These are phyloP conservation scores for Stenodera caucasica DNA, from an alignment of 2,888 invertebrate genomes.

Conservation along the genomic window DNA sequence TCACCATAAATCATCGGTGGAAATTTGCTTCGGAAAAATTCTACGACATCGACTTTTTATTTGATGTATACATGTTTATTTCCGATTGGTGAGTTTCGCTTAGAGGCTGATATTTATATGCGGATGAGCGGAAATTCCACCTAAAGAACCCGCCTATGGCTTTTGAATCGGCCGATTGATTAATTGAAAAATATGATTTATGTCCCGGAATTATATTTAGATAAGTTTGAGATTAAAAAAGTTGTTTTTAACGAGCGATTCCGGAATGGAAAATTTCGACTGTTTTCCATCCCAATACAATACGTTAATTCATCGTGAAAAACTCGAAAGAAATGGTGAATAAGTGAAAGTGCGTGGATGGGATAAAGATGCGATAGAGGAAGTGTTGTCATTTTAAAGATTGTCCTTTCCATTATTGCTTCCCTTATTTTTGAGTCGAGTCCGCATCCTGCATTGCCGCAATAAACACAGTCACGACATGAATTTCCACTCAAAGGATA, in stretches of 20 bases:
- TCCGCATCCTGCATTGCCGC: not conserved
- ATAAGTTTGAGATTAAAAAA: no score
- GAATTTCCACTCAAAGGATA: slow-evolving; percentile 23
- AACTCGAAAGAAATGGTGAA: not conserved
- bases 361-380: not conserved
- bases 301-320: no score
- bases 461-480: slow-evolving; percentile 19
- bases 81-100: not conserved
- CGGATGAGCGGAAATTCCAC: no score
- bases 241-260: no score
- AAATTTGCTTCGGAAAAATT: slow-evolving; percentile 20
- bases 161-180: no score
- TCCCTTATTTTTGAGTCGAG: not conserved
- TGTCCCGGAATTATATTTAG: no score
- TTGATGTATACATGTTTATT: not conserved
- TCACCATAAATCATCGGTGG: slow-evolving; percentile 16
- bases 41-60: not conserved
- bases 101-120: no score
- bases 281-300: no score
- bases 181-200: no score
- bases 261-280: no score
- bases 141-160: no score
- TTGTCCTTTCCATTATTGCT: slow-evolving; percentile 13
- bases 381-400: slow-evolving; percentile 11
- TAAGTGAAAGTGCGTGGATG: not conserved